These are phyloP conservation scores for Eublepharis macularius DNA, from an alignment of 2,113 vertebrate genomes.

Conservation along the genomic window DNA sequence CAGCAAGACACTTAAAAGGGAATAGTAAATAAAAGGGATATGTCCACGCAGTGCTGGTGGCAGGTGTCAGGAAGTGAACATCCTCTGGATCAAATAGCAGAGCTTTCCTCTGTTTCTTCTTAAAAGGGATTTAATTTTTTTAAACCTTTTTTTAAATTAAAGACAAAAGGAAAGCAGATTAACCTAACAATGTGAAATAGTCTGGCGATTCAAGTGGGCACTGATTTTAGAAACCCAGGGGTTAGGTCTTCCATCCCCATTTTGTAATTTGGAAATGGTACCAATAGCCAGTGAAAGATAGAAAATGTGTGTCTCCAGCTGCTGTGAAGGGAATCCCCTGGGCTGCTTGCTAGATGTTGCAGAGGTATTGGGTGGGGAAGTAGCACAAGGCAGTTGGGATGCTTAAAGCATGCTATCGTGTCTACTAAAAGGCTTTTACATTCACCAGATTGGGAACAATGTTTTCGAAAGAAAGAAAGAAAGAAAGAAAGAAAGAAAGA, in stretches of 20 bases:
- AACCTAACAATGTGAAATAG: constrained; percentile 41
- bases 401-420: constrained; percentile 1
- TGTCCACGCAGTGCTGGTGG: constrained; percentile 79
- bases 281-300: constrained; percentile 13
- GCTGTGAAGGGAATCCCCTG: constrained; percentile 6
- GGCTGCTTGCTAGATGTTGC: neutral
- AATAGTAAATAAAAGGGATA: constrained; percentile 83
- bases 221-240: neutral
- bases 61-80: constrained; percentile 75
- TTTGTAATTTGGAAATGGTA: neutral
- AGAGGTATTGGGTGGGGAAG: constrained; percentile 41
- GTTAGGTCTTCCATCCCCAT: neutral
- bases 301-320: neutral
- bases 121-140: constrained; percentile 66
- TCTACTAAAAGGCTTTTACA: constrained; percentile 21
- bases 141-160: constrained; percentile 62
- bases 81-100: constrained; percentile 78
- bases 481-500: neutral
- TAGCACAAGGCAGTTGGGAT: constrained; percentile 15
- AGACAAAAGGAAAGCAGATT: constrained; percentile 63
- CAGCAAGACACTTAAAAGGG: constrained; percentile 79
- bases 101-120: constrained; percentile 75
- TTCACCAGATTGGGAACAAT: neutral
- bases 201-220: neutral
- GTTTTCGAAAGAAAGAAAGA: neutral